These are phyloP conservation scores for Nectonema munidae DNA, from an alignment of 2,888 invertebrate genomes.

Conservation along the genomic window DNA sequence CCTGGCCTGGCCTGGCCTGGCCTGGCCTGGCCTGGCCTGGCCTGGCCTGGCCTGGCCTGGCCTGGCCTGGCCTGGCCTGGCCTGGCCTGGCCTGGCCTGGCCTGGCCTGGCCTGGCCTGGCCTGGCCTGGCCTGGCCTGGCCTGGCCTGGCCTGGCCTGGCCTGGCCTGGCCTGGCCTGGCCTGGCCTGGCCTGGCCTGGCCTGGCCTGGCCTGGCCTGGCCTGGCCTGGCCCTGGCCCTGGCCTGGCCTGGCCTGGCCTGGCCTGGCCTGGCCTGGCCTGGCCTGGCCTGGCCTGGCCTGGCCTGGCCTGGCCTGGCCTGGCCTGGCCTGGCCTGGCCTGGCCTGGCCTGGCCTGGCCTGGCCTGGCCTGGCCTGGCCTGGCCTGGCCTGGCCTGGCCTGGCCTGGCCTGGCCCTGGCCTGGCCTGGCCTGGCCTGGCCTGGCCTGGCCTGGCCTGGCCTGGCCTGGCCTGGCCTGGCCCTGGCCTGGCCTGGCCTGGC, in stretches of 20 bases:
- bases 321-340: conserved; percentile 13
- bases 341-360: conserved; percentile 12
- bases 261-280: conserved; percentile 16
- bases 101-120: too few species aligned
- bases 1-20: conserved; percentile 15
- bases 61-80: conserved; percentile 12
- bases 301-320: conserved; percentile 12
- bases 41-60: conserved; percentile 9
- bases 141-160: conserved; percentile 14
- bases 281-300: conserved; percentile 13
- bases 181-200: conserved; percentile 13
- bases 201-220: conserved; percentile 14
- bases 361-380: conserved; percentile 16
- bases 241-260: conserved; percentile 12
- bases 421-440: conserved; percentile 13
- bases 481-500: conserved; percentile 15
- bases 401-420: conserved; percentile 10
- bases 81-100: conserved; percentile 9
- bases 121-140: conserved; percentile 13
- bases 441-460: conserved; percentile 13
- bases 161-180: conserved; percentile 13
- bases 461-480: conserved; percentile 14
- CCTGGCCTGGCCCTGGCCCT: conserved; percentile 13
- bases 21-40: conserved; percentile 15
- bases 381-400: conserved; percentile 13